Evolutionary conservation across 2,113 vertebrate species (phyloP).

Genomic region (rabbit (Oryctolagus cuniculus)): mOryCun1.1 NC_091434.1:38169001-38169500

Average conservation of each 20-base stretch:
- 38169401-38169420: neutral
- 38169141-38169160: slow-evolving; percentile 51
- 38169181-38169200: neutral
- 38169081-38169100: neutral
- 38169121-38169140: slow-evolving; percentile 36
- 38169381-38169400: slow-evolving; percentile 14
- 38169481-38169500: slow-evolving; percentile 8
- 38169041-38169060: slow-evolving; percentile 33
- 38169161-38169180: neutral
- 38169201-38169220: slow-evolving; percentile 4
- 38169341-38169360: slow-evolving; percentile 54
- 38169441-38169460: slow-evolving; percentile 30
- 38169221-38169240: slow-evolving; percentile 3
- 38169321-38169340: slow-evolving; percentile 49
- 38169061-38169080: neutral
- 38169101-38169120: slow-evolving; percentile 29
- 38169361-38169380: slow-evolving; percentile 13
- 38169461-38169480: neutral
- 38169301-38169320: slow-evolving; percentile 57
- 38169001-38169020: neutral
- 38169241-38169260: slow-evolving; percentile 62
- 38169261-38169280: slow-evolving; percentile 46
- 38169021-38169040: neutral
- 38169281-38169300: slow-evolving; percentile 55
- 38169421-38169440: slow-evolving; percentile 5